These are phyloP conservation scores for Sylvilagus bachmani DNA, from an alignment of 2,113 vertebrate species.

Conservation along the genomic window DNA sequence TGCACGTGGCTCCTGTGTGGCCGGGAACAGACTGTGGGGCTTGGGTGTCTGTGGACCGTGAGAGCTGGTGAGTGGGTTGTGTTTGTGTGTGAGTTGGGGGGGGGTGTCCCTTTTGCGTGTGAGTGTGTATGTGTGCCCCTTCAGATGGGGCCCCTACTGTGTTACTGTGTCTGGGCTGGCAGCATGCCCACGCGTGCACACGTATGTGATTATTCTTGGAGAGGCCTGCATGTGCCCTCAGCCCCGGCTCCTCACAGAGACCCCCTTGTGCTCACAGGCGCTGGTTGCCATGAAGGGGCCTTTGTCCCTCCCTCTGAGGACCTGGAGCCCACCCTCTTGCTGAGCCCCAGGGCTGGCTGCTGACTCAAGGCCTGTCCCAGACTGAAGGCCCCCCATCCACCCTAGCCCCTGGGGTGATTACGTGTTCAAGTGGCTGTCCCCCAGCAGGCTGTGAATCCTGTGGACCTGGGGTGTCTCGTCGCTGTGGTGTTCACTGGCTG, in stretches of 20 bases:
- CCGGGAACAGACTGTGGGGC: not conserved
- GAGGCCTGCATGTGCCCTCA: not conserved
- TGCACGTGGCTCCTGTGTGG: not conserved
- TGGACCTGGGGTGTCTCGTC: not conserved
- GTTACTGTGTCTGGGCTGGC: not conserved
- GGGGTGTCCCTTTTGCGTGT: not conserved
- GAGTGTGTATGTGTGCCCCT: not conserved
- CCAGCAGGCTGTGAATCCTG: not conserved
- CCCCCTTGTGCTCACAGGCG: conserved; percentile 35
- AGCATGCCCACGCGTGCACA: not conserved
- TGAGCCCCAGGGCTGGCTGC: not conserved
- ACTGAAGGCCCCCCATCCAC: not conserved
- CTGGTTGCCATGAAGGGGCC: conserved; percentile 33
- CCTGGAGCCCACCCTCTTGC: not conserved
- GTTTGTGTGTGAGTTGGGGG: no score
- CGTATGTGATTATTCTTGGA: conserved; percentile 35
- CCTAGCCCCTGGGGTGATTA: not conserved
- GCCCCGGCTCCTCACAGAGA: conserved; percentile 43
- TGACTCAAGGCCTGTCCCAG: not conserved
- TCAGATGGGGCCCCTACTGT: not conserved
- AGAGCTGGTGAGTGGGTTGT: not conserved
- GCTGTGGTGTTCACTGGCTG: not conserved
- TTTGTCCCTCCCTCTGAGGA: conserved; percentile 48
- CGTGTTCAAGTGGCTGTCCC: not conserved
- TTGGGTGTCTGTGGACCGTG: not conserved